A percentile compares a stretch with the other conserved stretches of the same genome.
Evolutionary conservation across 92 coral and sea anemone genomes (phyloP).

Genomic region (Meandrina meandrites): DNA sequence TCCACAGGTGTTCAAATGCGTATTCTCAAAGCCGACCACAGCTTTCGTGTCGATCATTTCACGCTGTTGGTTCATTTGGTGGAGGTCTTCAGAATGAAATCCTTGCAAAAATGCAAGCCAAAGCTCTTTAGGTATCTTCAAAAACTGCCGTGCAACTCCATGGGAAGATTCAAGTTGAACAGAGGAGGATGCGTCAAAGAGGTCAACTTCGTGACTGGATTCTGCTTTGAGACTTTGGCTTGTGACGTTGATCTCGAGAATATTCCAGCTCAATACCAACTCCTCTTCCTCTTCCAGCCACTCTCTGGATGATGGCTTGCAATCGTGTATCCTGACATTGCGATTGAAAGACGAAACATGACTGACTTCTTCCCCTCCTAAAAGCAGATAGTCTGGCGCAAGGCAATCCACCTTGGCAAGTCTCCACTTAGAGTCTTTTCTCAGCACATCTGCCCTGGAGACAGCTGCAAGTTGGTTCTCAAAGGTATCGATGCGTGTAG

Average conservation of each 20-base stretch:
- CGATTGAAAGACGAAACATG: conserved; percentile 47
- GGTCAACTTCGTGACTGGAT: conserved; percentile 4
- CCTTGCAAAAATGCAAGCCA: conserved; percentile 26
- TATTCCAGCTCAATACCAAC: conserved; percentile 57
- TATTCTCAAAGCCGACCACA: conserved; percentile 20
- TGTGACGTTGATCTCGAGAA: conserved; percentile 40
- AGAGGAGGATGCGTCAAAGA: conserved; percentile 12
- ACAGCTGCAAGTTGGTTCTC: conserved; percentile 65
- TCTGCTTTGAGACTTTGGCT: neutral
- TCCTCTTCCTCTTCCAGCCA: conserved; percentile 57
- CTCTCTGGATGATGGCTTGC: conserved; percentile 60
- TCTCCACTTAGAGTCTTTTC: conserved; percentile 51
- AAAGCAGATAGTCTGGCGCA: conserved; percentile 47
- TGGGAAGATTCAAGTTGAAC: conserved; percentile 7
- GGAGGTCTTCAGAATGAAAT: conserved; percentile 30
- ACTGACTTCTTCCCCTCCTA: conserved; percentile 55
- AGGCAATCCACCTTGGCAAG: conserved; percentile 60
- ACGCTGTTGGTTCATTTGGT: conserved; percentile 21
- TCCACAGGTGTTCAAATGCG: neutral
- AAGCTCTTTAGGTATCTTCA: conserved; percentile 33
- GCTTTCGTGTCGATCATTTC: conserved; percentile 40
- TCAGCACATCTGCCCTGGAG: conserved; percentile 56
- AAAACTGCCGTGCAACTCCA: conserved; percentile 40
- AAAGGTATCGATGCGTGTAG: conserved; percentile 54
- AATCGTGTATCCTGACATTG: conserved; percentile 56